A percentile compares a stretch with the other conserved stretches of the same genome.
phyloP scores from a whole-genome alignment of 2,888 invertebrate species.

The Eupithecia subumbrata region DNA sequence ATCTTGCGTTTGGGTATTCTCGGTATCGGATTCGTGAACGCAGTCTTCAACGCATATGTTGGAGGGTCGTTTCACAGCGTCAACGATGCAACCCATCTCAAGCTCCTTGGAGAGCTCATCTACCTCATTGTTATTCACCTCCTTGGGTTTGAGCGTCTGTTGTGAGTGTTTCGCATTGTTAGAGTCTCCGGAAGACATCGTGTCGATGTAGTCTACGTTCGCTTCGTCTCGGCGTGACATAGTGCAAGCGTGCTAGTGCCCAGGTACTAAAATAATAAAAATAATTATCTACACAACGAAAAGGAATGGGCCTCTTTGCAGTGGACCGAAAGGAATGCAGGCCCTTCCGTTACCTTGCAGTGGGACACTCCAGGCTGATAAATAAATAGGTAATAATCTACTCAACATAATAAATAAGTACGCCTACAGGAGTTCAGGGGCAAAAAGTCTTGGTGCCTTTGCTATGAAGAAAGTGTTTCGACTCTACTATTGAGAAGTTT shows the following conservation, averaged over 20 bases:
- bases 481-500: neutral
- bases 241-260: constrained; percentile 67
- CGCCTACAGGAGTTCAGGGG: constrained; percentile 18
- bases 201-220: constrained; percentile 62
- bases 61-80: constrained; percentile 70
- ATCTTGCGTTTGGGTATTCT: constrained; percentile 46
- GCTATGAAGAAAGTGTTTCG: constrained; percentile 14
- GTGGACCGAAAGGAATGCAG: neutral
- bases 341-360: neutral
- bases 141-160: constrained; percentile 61
- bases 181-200: constrained; percentile 72
- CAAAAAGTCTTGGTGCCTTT: constrained; percentile 24
- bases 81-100: constrained; percentile 79
- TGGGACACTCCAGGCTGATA: neutral
- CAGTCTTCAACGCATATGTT: constrained; percentile 76
- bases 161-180: constrained; percentile 64
- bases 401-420: neutral
- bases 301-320: neutral
- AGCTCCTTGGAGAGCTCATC: constrained; percentile 76
- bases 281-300: constrained; percentile 28
- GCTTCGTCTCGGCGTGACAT: constrained; percentile 67
- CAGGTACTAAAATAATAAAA: constrained; percentile 49
- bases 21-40: constrained; percentile 67
- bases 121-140: constrained; percentile 80
- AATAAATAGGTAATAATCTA: constrained; percentile 1